Percentiles rank a stretch among this genome's conserved stretches.
Evolutionary conservation across 2,797 vertebrate species (phyloP).

Genomic region (Columba guinea): DNA sequence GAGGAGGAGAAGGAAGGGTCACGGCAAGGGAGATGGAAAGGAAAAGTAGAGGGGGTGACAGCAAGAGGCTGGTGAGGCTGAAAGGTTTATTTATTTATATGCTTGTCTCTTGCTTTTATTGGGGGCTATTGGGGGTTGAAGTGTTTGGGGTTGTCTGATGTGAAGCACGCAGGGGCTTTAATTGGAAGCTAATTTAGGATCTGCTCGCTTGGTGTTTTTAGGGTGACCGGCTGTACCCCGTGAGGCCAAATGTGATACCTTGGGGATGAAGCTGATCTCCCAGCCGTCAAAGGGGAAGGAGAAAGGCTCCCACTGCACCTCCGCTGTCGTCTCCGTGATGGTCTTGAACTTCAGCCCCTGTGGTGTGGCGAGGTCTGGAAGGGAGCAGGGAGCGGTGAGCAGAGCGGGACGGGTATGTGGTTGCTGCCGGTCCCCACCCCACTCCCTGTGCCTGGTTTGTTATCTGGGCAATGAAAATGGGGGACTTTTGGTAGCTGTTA

Average conservation of each 20-base stretch:
- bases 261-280: conserved; percentile 99
- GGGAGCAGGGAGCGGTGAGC: conserved; percentile 16
- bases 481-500: background rate
- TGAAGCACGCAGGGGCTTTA: background rate
- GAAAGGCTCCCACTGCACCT: conserved; percentile 96
- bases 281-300: conserved; percentile 94
- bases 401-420: fast-evolving
- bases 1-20: background rate
- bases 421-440: background rate
- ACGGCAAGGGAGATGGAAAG: background rate
- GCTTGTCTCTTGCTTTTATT: background rate
- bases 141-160: background rate
- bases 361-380: conserved; percentile 92
- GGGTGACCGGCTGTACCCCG: fast-evolving
- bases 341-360: conserved; percentile 94
- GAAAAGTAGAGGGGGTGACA: background rate
- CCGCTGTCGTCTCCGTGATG: conserved; percentile 94
- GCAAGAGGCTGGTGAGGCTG: background rate
- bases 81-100: background rate
- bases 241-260: conserved; percentile 67
- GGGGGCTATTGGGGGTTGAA: background rate
- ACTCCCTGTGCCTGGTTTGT: background rate
- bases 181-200: background rate
- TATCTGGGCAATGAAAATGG: background rate
- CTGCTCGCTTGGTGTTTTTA: fast-evolving